A percentile compares a stretch with the other conserved stretches of the same genome.
These are phyloP conservation scores for Lateolabrax maculatus DNA, from an alignment of 2,797 vertebrate species.

Conservation along the genomic window DNA sequence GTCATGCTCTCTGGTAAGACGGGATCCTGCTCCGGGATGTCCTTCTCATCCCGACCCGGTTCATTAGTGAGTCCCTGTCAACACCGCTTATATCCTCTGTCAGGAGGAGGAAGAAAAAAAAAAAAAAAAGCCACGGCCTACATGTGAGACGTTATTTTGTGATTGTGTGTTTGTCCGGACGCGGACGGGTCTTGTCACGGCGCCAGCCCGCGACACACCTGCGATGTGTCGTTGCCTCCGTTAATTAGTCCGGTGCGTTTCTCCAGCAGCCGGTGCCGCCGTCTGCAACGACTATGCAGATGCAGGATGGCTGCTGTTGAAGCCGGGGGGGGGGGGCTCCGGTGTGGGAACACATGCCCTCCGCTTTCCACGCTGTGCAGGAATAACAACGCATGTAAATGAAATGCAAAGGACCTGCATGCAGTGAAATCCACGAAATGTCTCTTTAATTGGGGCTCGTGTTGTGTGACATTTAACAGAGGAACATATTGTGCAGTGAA, in stretches of 20 bases:
- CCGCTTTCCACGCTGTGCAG: slow-evolving; percentile 14
- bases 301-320: slow-evolving; percentile 38
- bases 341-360: slow-evolving; percentile 42
- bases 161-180: too few relatives aligned
- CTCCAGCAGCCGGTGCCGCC: slow-evolving; percentile 19
- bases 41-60: slow-evolving; percentile 56
- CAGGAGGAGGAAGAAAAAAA: too few relatives aligned
- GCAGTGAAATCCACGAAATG: neutral
- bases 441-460: neutral
- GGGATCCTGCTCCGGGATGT: slow-evolving; percentile 62
- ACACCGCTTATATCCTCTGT: slow-evolving; percentile 2
- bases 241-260: slow-evolving; percentile 45
- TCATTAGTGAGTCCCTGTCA: slow-evolving; percentile 25
- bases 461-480: neutral
- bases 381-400: slow-evolving; percentile 30
- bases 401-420: neutral
- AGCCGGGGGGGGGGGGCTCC: slow-evolving; percentile 38
- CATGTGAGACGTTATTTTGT: too few relatives aligned
- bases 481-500: neutral
- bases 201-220: slow-evolving; percentile 66
- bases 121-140: neutral
- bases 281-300: slow-evolving; percentile 62
- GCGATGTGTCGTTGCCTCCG: slow-evolving; percentile 46
- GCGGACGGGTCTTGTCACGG: slow-evolving; percentile 18
- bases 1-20: slow-evolving; percentile 81